Percentiles rank a stretch among this genome's conserved stretches.
phyloP scores from a whole-genome alignment of 92 coral and sea anemone species.

The Umimayanthus chanpuru region DNA sequence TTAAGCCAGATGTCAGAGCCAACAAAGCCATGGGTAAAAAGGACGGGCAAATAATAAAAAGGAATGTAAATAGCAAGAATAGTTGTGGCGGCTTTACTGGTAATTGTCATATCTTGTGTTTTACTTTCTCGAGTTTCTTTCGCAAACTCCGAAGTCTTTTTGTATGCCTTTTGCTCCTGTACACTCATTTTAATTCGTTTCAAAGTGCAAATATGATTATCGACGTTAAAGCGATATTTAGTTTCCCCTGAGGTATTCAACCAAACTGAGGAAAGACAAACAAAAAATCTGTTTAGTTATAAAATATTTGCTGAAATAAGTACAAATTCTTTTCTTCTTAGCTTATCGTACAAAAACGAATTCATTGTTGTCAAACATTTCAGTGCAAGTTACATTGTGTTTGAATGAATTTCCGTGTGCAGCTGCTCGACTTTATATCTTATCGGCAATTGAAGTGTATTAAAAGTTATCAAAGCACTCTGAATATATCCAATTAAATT shows the following conservation, averaged over 20 bases:
- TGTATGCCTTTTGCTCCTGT: background rate
- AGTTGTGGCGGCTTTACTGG: background rate
- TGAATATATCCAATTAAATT: background rate
- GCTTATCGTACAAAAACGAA: background rate
- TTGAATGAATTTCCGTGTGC: background rate
- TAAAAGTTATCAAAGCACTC: background rate
- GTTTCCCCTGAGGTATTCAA: background rate
- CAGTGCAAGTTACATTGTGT: background rate
- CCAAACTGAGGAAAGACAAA: background rate
- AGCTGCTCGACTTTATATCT: background rate
- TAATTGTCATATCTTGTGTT: background rate
- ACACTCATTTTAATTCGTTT: background rate
- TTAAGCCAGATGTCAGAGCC: slow-evolving; percentile 1
- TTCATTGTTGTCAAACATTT: background rate
- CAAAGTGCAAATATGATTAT: background rate
- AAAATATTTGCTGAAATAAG: background rate
- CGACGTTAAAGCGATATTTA: background rate
- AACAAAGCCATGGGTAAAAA: background rate
- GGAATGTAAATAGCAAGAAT: slow-evolving; percentile 8
- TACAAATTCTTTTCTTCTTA: background rate
- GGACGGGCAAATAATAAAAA: slow-evolving; percentile 1
- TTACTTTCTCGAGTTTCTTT: background rate
- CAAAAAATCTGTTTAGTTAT: background rate
- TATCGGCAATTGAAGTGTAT: background rate
- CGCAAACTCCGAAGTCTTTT: background rate